A percentile compares a stretch with the other conserved stretches of the same genome.
phyloP scores from a whole-genome alignment of 2,113 vertebrate genomes.

The Andinoacara biseriatus region DNA sequence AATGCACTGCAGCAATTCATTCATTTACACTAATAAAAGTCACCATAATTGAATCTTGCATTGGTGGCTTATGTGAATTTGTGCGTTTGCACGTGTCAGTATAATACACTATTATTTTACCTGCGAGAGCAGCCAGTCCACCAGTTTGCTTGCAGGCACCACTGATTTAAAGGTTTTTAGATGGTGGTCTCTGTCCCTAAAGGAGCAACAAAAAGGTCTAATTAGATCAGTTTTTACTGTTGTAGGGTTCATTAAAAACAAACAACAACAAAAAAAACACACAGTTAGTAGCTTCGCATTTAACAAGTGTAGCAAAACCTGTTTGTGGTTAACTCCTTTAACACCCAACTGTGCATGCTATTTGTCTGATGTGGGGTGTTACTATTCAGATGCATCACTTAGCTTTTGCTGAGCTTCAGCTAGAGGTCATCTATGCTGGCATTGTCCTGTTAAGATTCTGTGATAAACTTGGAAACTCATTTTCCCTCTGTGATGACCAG shows the following conservation, averaged over 20 bases:
- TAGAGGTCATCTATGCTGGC: not conserved
- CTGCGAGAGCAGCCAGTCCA: constrained; percentile 97
- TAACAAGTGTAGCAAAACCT: not conserved
- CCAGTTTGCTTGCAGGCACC: constrained; percentile 92
- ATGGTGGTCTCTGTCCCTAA: constrained; percentile 94
- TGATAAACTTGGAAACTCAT: not conserved
- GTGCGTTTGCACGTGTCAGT: not conserved
- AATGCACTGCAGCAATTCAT: not conserved
- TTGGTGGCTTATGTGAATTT: not conserved
- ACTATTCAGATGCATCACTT: not conserved
- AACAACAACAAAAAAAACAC: not conserved
- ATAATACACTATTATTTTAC: constrained; percentile 71
- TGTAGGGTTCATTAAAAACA: not conserved
- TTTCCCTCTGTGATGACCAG: not conserved
- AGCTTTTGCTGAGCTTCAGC: not conserved
- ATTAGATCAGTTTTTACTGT: not conserved
- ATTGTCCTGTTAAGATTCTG: not conserved
- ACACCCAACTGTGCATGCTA: not conserved
- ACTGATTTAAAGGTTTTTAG: constrained; percentile 98
- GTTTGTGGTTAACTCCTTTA: constrained; percentile 7
- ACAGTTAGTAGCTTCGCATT: not conserved
- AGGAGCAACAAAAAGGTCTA: constrained; percentile 31
- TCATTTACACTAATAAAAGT: not conserved
- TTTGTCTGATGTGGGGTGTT: not conserved
- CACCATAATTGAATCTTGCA: not conserved